phyloP scores from a whole-genome alignment of 2,797 vertebrate species.

The Sebastes kiyomatsui region DNA sequence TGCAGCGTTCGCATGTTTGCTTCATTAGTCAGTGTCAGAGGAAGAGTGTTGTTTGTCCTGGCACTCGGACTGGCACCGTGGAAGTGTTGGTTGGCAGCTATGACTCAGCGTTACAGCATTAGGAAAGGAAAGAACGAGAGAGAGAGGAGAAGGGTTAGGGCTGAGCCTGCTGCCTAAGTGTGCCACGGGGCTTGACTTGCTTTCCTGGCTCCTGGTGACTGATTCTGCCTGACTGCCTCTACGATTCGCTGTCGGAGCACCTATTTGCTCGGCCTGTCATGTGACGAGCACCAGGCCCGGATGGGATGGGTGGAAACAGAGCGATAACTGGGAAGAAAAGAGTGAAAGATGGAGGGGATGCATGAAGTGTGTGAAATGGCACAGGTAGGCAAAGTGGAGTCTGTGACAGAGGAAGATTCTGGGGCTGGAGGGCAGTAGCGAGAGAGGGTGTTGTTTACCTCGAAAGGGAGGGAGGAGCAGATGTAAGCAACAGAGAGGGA shows the following conservation, averaged over 20 bases:
- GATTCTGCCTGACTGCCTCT: slow-evolving; percentile 47
- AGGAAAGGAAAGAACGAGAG: slow-evolving; percentile 56
- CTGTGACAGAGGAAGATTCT: slow-evolving; percentile 37
- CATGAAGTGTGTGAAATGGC: slow-evolving; percentile 8
- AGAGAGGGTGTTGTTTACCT: slow-evolving; percentile 59
- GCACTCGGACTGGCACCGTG: slow-evolving; percentile 72
- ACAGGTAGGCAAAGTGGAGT: slow-evolving; percentile 21
- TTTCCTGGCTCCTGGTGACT: slow-evolving; percentile 44
- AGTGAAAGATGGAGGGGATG: slow-evolving; percentile 17
- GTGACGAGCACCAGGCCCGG: neutral
- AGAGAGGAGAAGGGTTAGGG: slow-evolving; percentile 45
- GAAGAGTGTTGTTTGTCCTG: slow-evolving; percentile 80
- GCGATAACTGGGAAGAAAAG: slow-evolving; percentile 12
- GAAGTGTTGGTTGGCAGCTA: slow-evolving; percentile 82
- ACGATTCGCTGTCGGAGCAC: slow-evolving; percentile 33
- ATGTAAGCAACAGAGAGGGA: slow-evolving; percentile 42
- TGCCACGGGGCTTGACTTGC: slow-evolving; percentile 63
- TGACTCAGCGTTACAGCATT: slow-evolving; percentile 83
- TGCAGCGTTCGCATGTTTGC: slow-evolving; percentile 57
- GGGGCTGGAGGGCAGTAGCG: slow-evolving; percentile 23
- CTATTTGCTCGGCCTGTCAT: slow-evolving; percentile 22
- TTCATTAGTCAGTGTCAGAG: slow-evolving; percentile 71
- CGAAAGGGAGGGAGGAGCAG: slow-evolving; percentile 26
- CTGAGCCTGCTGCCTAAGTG: slow-evolving; percentile 58
- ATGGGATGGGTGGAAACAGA: neutral